phyloP scores from a whole-genome alignment of 2,113 vertebrate genomes.

The Pelvicachromis taeniatus region DNA sequence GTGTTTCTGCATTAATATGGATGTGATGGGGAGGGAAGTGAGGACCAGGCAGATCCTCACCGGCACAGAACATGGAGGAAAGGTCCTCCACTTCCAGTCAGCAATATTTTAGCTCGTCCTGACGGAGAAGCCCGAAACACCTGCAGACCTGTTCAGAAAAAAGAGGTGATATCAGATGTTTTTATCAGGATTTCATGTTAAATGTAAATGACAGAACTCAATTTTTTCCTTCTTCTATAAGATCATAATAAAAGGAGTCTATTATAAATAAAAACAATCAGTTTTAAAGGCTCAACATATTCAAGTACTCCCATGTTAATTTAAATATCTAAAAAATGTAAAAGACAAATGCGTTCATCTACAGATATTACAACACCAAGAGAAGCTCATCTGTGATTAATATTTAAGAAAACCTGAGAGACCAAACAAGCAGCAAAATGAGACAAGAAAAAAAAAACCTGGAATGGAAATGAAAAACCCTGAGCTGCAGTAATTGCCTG shows the following conservation, averaged over 20 bases:
- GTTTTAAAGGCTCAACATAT: background rate
- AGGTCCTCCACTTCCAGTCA: background rate
- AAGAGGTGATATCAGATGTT: background rate
- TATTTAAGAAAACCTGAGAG: background rate
- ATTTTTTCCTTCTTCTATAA: background rate
- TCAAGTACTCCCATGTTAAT: rapidly evolving
- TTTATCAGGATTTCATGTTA: background rate
- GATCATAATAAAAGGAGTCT: background rate
- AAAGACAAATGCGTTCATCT: background rate
- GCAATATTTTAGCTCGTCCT: background rate
- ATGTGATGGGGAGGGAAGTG: background rate
- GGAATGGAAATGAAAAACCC: background rate
- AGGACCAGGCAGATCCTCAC: background rate
- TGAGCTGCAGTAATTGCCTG: background rate
- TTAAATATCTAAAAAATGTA: background rate
- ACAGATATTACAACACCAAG: rapidly evolving
- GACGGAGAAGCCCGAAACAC: background rate
- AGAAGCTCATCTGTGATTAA: background rate
- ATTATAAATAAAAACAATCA: background rate
- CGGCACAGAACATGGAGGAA: background rate
- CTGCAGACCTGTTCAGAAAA: background rate
- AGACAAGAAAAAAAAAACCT: background rate
- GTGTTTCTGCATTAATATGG: conserved; percentile 24
- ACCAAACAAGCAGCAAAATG: background rate
- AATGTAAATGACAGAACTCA: background rate